Conservation (phyloP, 2,113 vertebrate species). For the Alectura lathami region DNA sequence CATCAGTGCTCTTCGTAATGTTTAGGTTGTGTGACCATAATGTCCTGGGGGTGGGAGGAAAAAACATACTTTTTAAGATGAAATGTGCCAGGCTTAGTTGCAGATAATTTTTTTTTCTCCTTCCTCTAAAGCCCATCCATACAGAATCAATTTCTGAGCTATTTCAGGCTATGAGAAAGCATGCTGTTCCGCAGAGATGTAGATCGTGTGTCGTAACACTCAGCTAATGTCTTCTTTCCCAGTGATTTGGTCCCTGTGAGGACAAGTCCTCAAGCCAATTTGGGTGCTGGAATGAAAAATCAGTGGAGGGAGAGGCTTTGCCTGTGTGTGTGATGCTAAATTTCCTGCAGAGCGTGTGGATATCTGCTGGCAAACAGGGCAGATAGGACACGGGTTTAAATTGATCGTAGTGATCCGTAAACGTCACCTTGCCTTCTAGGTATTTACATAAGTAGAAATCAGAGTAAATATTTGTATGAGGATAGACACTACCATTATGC, state of each 20-base stretch:
- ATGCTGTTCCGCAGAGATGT: neutral
- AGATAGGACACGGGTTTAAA: neutral
- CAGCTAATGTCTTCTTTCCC: neutral
- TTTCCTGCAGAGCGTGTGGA: neutral
- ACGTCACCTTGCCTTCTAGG: neutral
- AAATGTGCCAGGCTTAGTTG: neutral
- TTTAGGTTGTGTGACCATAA: neutral
- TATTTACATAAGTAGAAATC: slow-evolving; percentile 26
- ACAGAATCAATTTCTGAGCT: slow-evolving; percentile 1
- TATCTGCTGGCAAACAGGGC: neutral
- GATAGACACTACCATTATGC: neutral
- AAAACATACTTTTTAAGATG: neutral
- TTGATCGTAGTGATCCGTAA: neutral
- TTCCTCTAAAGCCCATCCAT: neutral
- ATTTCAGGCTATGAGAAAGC: neutral
- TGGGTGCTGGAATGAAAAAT: neutral
- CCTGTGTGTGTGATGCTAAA: neutral
- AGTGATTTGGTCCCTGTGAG: neutral
- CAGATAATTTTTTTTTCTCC: neutral
- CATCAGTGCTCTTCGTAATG: neutral
- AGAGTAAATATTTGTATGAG: slow-evolving; percentile 41
- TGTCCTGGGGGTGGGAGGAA: neutral
- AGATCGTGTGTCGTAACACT: neutral
- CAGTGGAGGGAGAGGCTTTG: neutral
- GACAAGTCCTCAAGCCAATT: neutral